Conservation (phyloP, 2,888 invertebrate genomes). For the Drosophila tanythrix region DNA sequence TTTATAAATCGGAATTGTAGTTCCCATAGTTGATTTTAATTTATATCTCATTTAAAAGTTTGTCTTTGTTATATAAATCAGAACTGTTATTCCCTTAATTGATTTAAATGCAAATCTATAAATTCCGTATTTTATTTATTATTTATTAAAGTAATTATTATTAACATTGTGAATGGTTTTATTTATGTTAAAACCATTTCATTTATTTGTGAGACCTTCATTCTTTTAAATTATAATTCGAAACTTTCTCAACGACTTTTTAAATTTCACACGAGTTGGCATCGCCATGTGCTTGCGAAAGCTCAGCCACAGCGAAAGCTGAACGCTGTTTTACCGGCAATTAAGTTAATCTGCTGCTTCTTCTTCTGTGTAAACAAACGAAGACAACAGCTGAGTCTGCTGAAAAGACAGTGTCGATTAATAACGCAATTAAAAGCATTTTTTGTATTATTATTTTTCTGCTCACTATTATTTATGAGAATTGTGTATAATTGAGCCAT, state of each 20-base stretch:
- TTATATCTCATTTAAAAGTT: not conserved
- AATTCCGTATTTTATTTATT: not conserved
- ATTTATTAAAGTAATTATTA: not conserved
- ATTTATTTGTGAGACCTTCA: not conserved
- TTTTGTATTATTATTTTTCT: constrained; percentile 20
- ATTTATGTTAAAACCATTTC: not conserved
- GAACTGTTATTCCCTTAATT: not conserved
- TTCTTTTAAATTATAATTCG: no score
- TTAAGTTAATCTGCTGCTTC: constrained; percentile 31
- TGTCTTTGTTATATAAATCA: not conserved
- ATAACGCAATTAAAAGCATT: not conserved
- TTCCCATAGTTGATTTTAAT: not conserved
- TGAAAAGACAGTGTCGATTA: constrained; percentile 37
- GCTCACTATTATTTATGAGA: not conserved
- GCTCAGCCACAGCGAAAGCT: constrained; percentile 24
- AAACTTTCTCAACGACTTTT: constrained; percentile 3
- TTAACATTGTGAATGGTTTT: no score
- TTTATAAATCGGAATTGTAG: not conserved
- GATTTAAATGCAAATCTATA: not conserved
- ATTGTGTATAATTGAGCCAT: constrained; percentile 43
- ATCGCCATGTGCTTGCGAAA: constrained; percentile 30
- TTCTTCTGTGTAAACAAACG: constrained; percentile 60
- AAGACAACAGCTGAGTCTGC: constrained; percentile 50
- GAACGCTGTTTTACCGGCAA: constrained; percentile 29
- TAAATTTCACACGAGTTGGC: constrained; percentile 34